These are phyloP conservation scores for Cheilosia soror DNA, from an alignment of 2,888 invertebrate genomes.

Conservation along the genomic window DNA sequence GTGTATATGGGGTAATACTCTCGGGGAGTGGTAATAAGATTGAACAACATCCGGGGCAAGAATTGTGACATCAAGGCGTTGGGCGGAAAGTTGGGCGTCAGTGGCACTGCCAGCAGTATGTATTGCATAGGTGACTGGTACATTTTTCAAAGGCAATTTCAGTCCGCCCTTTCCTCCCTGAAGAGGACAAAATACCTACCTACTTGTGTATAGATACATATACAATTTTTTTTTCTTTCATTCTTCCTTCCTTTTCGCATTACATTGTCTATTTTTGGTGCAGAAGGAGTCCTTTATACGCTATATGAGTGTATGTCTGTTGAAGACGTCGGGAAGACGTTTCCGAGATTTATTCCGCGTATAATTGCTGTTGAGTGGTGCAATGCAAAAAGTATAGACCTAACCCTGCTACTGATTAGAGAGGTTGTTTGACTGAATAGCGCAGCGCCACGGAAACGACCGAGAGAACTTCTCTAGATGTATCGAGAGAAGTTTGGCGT, in stretches of 20 bases:
- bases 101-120: conserved; percentile 19
- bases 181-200: conserved; percentile 26
- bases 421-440: conserved; percentile 63
- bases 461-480: conserved; percentile 33
- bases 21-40: conserved; percentile 73
- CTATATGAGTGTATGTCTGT: conserved; percentile 24
- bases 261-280: conserved; percentile 55
- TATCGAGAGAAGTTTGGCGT: conserved; percentile 66
- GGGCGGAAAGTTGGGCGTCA: conserved; percentile 51
- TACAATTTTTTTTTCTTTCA: conserved; percentile 17
- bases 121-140: conserved; percentile 51
- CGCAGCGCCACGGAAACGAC: conserved; percentile 18
- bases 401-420: conserved; percentile 69
- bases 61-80: conserved; percentile 65
- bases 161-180: conserved; percentile 29
- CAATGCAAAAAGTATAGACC: conserved; percentile 51
- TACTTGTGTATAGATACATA: conserved; percentile 11
- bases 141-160: conserved; percentile 68
- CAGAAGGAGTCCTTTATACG: conserved; percentile 5
- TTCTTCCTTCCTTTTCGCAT: conserved; percentile 3
- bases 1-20: conserved; percentile 44
- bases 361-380: conserved; percentile 74
- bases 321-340: conserved; percentile 65
- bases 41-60: conserved; percentile 74
- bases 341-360: conserved; percentile 71